Evolutionary conservation across 2,888 invertebrate species (phyloP).

Genomic region (Dendrolimus pini): DNA sequence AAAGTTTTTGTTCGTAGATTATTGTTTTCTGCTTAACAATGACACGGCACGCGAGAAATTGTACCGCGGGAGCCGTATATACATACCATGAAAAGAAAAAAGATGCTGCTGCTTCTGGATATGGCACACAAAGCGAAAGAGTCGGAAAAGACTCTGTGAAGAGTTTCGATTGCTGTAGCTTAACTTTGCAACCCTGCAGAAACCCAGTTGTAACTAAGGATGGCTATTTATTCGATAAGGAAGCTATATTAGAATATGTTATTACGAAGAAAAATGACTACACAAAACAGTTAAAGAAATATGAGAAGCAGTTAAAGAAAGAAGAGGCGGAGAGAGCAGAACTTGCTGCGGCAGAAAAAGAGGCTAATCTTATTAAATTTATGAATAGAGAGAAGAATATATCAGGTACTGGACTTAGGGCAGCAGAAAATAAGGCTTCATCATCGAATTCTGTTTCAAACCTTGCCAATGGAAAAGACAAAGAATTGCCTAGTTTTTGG

Average conservation of each 20-base stretch:
- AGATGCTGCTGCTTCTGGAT: slow-evolving; percentile 96
- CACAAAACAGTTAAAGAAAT: slow-evolving; percentile 92
- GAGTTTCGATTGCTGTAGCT: slow-evolving; percentile 97
- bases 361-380: slow-evolving; percentile 86
- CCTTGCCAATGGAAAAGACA: slow-evolving; percentile 85
- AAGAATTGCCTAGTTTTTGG: slow-evolving; percentile 96
- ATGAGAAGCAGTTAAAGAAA: slow-evolving; percentile 89
- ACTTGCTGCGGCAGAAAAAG: slow-evolving; percentile 83
- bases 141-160: slow-evolving; percentile 94
- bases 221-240: slow-evolving; percentile 97
- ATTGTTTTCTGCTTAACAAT: slow-evolving; percentile 52
- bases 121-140: slow-evolving; percentile 89
- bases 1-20: too few relatives aligned
- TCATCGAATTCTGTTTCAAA: slow-evolving; percentile 82
- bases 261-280: slow-evolving; percentile 96
- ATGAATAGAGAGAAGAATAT: slow-evolving; percentile 89
- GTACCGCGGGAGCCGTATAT: slow-evolving; percentile 98
- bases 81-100: slow-evolving; percentile 98
- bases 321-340: slow-evolving; percentile 84
- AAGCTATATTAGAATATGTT: slow-evolving; percentile 96
- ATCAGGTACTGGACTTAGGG: slow-evolving; percentile 54
- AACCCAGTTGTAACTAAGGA: slow-evolving; percentile 90
- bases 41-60: slow-evolving; percentile 98
- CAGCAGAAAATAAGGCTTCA: slow-evolving; percentile 21
- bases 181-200: slow-evolving; percentile 97